Evolutionary conservation across 2,888 invertebrate species (phyloP).

Genomic region (Nebria brevicollis): DNA sequence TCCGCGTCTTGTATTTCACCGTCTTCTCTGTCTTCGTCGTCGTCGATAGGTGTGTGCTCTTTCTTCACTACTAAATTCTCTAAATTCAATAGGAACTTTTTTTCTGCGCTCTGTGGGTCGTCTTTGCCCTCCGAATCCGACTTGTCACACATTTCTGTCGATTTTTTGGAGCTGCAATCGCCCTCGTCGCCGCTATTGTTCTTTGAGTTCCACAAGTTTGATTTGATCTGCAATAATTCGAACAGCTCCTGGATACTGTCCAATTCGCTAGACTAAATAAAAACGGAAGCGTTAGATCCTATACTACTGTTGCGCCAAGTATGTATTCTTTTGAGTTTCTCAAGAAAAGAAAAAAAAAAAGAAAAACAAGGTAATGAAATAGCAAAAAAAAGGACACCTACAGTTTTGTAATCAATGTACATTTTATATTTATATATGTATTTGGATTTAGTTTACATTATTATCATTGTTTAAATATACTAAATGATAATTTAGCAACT

Average conservation of each 20-base stretch:
- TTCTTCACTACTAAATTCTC: constrained; percentile 56
- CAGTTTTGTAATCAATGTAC: not conserved
- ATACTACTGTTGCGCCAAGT: not conserved
- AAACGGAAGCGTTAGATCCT: not conserved
- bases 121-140: constrained; percentile 66
- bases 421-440: not conserved
- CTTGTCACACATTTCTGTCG: constrained; percentile 65
- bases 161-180: constrained; percentile 64
- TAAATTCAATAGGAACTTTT: constrained; percentile 48
- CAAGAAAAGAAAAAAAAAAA: not conserved
- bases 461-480: too few species aligned
- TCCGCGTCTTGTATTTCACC: constrained; percentile 64
- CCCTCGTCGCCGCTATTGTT: constrained; percentile 62
- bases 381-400: too few species aligned
- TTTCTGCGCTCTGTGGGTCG: constrained; percentile 56
- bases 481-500: too few species aligned
- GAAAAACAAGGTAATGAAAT: too few species aligned
- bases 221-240: constrained; percentile 85
- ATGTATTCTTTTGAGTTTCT: not conserved
- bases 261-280: constrained; percentile 76
- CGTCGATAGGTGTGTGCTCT: constrained; percentile 56
- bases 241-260: constrained; percentile 85
- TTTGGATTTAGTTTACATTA: not conserved
- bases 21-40: constrained; percentile 63
- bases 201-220: constrained; percentile 76